Base-by-base conservation (phyloP, 2,797 vertebrate species). In the Intellagama lesueurii region DNA sequence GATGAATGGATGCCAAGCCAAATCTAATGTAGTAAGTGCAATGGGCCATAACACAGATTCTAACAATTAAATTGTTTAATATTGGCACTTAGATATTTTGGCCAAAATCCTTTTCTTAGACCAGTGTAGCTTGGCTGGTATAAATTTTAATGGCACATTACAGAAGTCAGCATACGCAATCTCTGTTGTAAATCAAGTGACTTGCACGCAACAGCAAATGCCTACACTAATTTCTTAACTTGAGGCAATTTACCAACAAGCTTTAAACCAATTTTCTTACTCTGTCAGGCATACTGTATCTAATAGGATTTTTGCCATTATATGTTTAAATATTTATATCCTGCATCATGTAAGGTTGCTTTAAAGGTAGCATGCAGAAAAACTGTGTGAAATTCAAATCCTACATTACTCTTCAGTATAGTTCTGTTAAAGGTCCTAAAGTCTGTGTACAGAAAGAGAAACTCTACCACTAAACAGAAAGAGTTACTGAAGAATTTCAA, bases 1-100 rank as follows among this genome's bases (percentile, higher is more conserved):
- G 94, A 98, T 96, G 83, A 98, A 98, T 92, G 98, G 98, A 97
- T 98, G 97, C 90, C 97, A 98, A 95, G 97, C 97, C 73, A 96
- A 96, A 96, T 90, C 93, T 93, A 94, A 95, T 80, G 95, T 98
- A 98, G 97, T 97, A 97, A 97, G 97, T 97, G 96, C 95, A 88
- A 93, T 95, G 93, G 92, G 75, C 83, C 17, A 24, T n/a, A 40
- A 40, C 30, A 35, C 68, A 40, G 47, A 14, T 26, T 82, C 16
- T 85, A 60, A 7, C 11, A 4, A 49, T 30, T 72, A n/a, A n/a
- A 49, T 28, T 3, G 26, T 80, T 64, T n/a, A 87, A 6, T 35
- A 56, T 56, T 56, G 14, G 9, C 52, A 56, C 52, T 56, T 56
- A 56, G 52, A 56, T 56, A 56, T 56, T 11, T 56, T 56, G 14